These are phyloP conservation scores for Oxytorus armatus DNA, from an alignment of 2,888 invertebrate genomes.

Conservation along the genomic window DNA sequence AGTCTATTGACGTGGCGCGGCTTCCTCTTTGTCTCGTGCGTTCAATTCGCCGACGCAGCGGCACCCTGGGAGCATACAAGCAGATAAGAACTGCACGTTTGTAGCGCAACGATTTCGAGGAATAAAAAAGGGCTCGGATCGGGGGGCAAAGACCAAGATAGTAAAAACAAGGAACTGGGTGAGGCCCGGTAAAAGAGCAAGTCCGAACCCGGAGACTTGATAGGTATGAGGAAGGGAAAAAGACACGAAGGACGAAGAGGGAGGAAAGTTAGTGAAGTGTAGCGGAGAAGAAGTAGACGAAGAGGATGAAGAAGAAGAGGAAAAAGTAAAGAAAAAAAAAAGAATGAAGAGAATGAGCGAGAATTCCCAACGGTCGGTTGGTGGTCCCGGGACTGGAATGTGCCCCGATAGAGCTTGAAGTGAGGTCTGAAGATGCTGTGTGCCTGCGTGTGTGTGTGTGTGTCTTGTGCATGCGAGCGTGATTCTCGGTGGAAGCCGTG, in stretches of 20 bases:
- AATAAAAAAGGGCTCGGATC: conserved; percentile 7
- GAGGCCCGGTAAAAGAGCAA: conserved; percentile 44
- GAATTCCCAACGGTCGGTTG: conserved; percentile 71
- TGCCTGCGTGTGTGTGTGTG: conserved; percentile 29
- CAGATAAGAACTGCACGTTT: conserved; percentile 75
- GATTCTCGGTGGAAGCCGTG: conserved; percentile 65
- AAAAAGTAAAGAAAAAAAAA: conserved; percentile 56
- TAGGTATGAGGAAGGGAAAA: conserved; percentile 61
- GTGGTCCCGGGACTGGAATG: conserved; percentile 72
- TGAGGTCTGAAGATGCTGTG: conserved; percentile 60
- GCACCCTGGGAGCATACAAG: conserved; percentile 62
- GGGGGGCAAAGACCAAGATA: conserved; percentile 22
- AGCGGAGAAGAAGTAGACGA: conserved; percentile 44
- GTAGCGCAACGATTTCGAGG: conserved; percentile 30
- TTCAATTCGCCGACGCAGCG: conserved; percentile 35
- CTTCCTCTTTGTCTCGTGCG: conserved; percentile 63
- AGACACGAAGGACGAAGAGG: conserved; percentile 57
- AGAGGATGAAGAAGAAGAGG: conserved; percentile 48
- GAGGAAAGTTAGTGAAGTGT: conserved; percentile 70
- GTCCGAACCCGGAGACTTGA: conserved; percentile 47
- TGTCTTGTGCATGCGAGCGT: conserved; percentile 31
- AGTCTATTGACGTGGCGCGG: background rate
- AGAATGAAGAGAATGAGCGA: conserved; percentile 45
- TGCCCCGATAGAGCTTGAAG: conserved; percentile 62
- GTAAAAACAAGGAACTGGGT: conserved; percentile 48